Evolutionary conservation across 92 coral and sea anemone species (phyloP).

Genomic region (Epizoanthus rinbou): DNA sequence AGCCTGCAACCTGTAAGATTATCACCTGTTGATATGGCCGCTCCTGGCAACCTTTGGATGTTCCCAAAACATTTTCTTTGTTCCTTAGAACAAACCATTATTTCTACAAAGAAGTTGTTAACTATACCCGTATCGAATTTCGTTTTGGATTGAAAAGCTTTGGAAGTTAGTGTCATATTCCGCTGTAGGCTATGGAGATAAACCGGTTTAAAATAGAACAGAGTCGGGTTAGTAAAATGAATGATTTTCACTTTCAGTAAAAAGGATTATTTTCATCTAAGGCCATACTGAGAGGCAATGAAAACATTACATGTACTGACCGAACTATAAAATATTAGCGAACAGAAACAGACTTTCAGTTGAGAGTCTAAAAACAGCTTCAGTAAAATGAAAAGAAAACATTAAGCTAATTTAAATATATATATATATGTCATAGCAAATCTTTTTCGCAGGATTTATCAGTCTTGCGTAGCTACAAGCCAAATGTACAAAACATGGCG

Average conservation of each 20-base stretch:
- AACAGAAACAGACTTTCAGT: background rate
- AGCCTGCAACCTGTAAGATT: background rate
- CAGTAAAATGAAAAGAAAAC: background rate
- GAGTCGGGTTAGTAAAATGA: no score
- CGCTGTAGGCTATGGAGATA: no score
- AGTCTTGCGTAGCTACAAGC: no score
- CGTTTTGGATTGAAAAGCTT: background rate
- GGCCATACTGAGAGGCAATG: background rate
- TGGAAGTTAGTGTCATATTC: no score
- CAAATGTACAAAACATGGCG: no score
- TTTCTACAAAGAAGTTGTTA: background rate
- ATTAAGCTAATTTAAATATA: background rate
- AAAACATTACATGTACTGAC: background rate
- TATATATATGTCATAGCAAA: no score
- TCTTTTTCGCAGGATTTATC: no score
- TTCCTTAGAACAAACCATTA: constrained; percentile 17
- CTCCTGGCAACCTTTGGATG: constrained; percentile 29
- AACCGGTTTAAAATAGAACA: no score
- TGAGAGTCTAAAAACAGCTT: background rate
- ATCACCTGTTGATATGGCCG: constrained; percentile 12
- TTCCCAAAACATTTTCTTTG: constrained; percentile 22
- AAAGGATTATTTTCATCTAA: no score
- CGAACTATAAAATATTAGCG: background rate
- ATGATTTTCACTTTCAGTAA: no score
- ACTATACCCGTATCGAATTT: background rate